Conservation (phyloP, 2,113 vertebrate genomes). For the Columba janthina region DNA sequence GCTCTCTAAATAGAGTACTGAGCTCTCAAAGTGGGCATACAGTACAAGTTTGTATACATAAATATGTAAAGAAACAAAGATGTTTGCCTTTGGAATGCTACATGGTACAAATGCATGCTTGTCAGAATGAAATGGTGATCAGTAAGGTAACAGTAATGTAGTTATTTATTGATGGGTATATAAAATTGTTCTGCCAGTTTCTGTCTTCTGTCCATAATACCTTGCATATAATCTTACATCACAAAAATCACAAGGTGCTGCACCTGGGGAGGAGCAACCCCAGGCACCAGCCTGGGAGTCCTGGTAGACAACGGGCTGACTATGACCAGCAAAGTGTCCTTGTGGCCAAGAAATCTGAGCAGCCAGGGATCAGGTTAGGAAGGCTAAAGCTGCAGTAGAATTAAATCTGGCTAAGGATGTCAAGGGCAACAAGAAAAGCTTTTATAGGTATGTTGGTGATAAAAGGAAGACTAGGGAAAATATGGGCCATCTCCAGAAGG, state of each 20-base stretch:
- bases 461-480: too few species aligned
- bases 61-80: background rate
- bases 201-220: background rate
- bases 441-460: too few species aligned
- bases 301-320: too few species aligned
- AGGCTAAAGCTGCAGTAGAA: too few species aligned
- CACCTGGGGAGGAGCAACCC: too few species aligned
- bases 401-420: too few species aligned
- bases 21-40: background rate
- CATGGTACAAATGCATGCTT: accelerated
- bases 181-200: background rate
- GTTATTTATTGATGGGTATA: background rate
- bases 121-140: background rate
- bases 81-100: background rate
- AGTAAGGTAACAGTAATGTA: background rate
- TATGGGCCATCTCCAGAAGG: too few species aligned
- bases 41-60: background rate
- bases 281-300: too few species aligned
- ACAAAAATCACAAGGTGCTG: background rate
- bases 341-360: too few species aligned
- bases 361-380: too few species aligned
- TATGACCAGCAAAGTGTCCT: too few species aligned
- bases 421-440: too few species aligned
- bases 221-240: background rate
- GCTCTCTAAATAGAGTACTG: background rate